Evolutionary conservation across 2,888 invertebrate genomes (phyloP).

Genomic region (Meghimatium bilineatum): DNA sequence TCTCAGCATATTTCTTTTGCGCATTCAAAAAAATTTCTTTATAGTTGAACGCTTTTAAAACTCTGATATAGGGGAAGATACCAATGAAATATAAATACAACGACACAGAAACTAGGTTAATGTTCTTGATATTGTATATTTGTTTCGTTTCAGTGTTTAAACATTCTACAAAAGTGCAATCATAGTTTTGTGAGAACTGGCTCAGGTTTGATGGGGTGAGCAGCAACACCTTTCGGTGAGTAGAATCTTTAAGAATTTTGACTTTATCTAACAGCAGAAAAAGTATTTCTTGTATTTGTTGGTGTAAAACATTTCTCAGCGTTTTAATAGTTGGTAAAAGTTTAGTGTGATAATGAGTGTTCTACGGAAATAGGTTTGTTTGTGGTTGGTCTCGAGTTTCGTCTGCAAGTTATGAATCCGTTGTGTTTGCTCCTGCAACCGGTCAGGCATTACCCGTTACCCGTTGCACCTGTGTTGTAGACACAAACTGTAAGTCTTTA

Average conservation of each 20-base stretch:
- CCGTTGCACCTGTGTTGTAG: neutral
- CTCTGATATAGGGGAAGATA: neutral
- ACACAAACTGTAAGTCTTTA: no score
- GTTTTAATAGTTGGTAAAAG: neutral
- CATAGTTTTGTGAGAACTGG: neutral
- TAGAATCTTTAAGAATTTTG: neutral
- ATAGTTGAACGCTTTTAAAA: no score
- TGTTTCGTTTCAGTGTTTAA: neutral
- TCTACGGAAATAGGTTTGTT: neutral
- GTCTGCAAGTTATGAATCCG: neutral
- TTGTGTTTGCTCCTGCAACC: neutral
- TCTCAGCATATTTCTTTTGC: no score
- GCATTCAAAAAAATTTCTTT: no score
- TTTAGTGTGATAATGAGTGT: neutral
- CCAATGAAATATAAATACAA: neutral
- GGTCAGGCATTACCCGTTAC: neutral
- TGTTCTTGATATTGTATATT: neutral
- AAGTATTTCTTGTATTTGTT: neutral
- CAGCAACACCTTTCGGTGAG: slow-evolving; percentile 24
- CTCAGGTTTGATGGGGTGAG: slow-evolving; percentile 18
- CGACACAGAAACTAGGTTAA: neutral
- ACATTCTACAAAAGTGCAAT: neutral
- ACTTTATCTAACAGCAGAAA: neutral
- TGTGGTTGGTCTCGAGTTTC: neutral
- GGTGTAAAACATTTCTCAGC: neutral